Percentiles rank a stretch among this genome's conserved stretches.
These are phyloP conservation scores for Vulpes lagopus DNA, from an alignment of 2,113 vertebrate species.

Conservation along the genomic window DNA sequence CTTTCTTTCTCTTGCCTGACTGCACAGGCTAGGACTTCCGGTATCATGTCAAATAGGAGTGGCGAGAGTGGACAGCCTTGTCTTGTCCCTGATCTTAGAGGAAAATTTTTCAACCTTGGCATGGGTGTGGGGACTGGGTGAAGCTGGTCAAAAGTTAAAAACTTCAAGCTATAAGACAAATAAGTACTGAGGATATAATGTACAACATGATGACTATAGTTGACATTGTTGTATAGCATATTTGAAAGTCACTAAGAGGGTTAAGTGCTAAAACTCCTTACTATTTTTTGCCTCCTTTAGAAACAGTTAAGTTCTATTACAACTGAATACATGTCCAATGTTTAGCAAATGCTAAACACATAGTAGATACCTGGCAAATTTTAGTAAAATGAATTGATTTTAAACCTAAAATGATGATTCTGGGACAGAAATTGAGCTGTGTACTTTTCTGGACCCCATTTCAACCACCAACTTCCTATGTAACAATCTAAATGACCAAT, in stretches of 20 bases:
- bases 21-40: background rate
- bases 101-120: background rate
- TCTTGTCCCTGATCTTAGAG: background rate
- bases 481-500: background rate
- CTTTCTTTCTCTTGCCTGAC: background rate
- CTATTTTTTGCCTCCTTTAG: background rate
- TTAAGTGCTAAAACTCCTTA: too few species aligned
- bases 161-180: background rate
- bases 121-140: background rate
- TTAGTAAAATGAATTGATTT: background rate
- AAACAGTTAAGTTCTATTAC: background rate
- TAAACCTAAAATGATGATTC: background rate
- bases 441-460: background rate
- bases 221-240: accelerated
- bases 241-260: background rate
- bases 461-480: background rate
- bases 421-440: background rate
- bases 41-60: background rate
- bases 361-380: background rate
- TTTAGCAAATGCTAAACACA: background rate
- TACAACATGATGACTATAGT: accelerated
- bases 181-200: background rate
- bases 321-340: background rate
- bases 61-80: background rate
- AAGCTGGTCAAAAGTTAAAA: background rate